Conservation (phyloP, 2,113 vertebrate genomes). For the Campylomormyrus numenius region DNA sequence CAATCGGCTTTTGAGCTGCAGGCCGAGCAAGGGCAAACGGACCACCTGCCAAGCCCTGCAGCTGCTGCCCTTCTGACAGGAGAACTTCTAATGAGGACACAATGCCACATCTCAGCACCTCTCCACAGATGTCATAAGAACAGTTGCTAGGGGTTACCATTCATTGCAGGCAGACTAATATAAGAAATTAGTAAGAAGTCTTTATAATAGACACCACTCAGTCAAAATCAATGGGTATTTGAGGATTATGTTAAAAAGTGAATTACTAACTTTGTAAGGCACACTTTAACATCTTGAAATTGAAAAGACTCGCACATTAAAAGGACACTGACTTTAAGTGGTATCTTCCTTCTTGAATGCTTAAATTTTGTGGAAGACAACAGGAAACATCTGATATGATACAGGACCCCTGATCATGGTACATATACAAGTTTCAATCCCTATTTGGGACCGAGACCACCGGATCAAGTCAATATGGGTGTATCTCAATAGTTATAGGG, state of each 20-base stretch:
- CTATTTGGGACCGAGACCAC: background rate
- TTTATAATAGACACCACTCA: background rate
- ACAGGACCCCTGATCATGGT: background rate
- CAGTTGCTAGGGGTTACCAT: constrained; percentile 34
- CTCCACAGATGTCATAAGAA: constrained; percentile 45
- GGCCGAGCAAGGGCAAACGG: constrained; percentile 8
- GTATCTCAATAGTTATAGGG: background rate
- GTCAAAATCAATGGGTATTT: background rate
- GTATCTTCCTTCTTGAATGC: background rate
- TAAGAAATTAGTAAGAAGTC: background rate
- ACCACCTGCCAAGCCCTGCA: constrained; percentile 53
- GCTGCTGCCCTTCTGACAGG: constrained; percentile 55
- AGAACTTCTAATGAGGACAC: constrained; percentile 51
- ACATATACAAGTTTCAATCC: background rate
- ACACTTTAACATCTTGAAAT: background rate
- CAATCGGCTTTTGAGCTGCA: background rate
- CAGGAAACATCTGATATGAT: background rate
- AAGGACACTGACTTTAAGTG: background rate
- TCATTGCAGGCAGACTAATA: constrained; percentile 16
- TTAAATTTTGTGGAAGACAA: background rate
- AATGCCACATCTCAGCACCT: constrained; percentile 54
- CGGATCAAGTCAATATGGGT: background rate
- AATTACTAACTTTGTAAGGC: background rate
- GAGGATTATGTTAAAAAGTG: background rate
- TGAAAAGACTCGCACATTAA: background rate